Conservation (phyloP, 2,113 vertebrate species). For the Micronisus gabar region DNA sequence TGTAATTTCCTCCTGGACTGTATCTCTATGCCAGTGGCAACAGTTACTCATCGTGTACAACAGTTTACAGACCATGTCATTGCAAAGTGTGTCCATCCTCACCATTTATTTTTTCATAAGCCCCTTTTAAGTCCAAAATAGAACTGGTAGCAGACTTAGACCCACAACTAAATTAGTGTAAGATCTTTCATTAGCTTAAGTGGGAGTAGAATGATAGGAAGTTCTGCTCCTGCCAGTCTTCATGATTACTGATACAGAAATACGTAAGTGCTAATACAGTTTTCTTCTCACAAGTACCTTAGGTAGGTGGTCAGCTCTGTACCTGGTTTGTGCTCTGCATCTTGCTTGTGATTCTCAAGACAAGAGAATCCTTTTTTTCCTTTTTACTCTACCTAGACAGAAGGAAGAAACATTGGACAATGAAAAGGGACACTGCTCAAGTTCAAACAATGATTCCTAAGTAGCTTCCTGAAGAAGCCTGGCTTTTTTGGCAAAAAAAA, state of each 20-base stretch:
- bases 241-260: not conserved
- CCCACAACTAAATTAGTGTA: not conserved
- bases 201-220: not conserved
- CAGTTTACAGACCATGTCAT: not conserved
- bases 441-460: not conserved
- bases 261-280: fast-evolving
- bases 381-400: not conserved
- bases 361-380: not conserved
- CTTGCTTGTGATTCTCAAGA: not conserved
- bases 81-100: slow-evolving; percentile 17
- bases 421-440: not conserved
- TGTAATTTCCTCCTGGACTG: slow-evolving; percentile 78
- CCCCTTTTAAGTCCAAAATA: slow-evolving; percentile 36
- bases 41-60: slow-evolving; percentile 60
- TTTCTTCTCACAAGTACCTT: not conserved
- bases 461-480: not conserved
- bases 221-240: not conserved
- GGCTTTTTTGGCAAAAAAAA: not conserved
- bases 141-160: not conserved
- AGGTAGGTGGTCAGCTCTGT: not conserved
- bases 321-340: not conserved
- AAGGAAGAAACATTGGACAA: not conserved
- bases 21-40: slow-evolving; percentile 68
- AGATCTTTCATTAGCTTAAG: not conserved
- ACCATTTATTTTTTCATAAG: slow-evolving; percentile 22